phyloP scores from a whole-genome alignment of 1,140 invertebrate genomes.

The Proctacanthus coquilletti region DNA sequence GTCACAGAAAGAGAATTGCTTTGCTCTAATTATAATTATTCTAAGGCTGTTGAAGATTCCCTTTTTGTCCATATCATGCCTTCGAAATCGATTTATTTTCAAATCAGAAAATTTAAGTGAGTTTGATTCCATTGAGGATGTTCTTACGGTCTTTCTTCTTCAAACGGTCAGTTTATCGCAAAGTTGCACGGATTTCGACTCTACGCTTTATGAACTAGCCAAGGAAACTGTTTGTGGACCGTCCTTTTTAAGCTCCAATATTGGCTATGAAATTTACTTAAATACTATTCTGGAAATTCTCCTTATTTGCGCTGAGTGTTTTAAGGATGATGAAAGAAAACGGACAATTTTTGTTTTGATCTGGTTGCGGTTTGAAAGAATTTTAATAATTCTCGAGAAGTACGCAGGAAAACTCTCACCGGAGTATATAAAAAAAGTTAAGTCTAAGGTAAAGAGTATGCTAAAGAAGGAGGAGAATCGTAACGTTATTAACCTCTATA shows the following conservation, averaged over 20 bases:
- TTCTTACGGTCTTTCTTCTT: slow-evolving; percentile 12
- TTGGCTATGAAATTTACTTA: slow-evolving; percentile 41
- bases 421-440: slow-evolving; percentile 32
- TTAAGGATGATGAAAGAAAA: slow-evolving; percentile 20
- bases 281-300: slow-evolving; percentile 33
- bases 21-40: slow-evolving; percentile 35
- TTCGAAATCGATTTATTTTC: slow-evolving; percentile 24
- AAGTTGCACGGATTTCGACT: slow-evolving; percentile 4
- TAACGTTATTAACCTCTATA: slow-evolving; percentile 39
- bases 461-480: slow-evolving; percentile 36
- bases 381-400: slow-evolving; percentile 35
- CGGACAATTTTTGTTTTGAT: slow-evolving; percentile 36
- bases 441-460: slow-evolving; percentile 36
- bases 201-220: slow-evolving; percentile 10
- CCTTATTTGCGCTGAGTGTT: slow-evolving; percentile 25
- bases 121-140: slow-evolving; percentile 31
- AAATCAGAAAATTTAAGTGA: slow-evolving; percentile 27
- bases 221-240: slow-evolving; percentile 33
- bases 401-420: slow-evolving; percentile 26
- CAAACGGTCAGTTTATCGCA: neutral
- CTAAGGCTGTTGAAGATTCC: slow-evolving; percentile 44
- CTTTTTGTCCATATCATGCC: slow-evolving; percentile 30
- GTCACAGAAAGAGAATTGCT: slow-evolving; percentile 33
- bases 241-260: slow-evolving; percentile 39
- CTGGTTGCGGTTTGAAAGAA: slow-evolving; percentile 42